Conservation (phyloP, 2,797 vertebrate species). For the Phoxinus dragarum region DNA sequence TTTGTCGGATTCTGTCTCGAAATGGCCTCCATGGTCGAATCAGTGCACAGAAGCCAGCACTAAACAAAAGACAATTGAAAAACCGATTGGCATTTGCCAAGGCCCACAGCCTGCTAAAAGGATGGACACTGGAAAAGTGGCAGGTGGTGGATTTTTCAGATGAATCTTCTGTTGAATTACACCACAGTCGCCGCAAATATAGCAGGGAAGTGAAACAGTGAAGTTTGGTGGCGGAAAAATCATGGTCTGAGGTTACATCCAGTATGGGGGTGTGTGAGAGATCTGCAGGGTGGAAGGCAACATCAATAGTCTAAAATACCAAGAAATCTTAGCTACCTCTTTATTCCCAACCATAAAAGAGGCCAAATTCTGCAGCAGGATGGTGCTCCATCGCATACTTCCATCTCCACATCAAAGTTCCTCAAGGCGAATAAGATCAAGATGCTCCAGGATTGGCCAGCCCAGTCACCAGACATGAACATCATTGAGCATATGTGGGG, state of each 20-base stretch:
- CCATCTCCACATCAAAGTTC: constrained; percentile 48
- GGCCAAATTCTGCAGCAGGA: constrained; percentile 46
- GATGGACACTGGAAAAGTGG: constrained; percentile 4
- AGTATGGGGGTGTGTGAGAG: not conserved
- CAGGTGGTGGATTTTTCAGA: constrained; percentile 4
- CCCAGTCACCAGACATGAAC: not conserved
- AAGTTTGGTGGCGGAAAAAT: constrained; percentile 1
- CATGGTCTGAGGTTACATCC: not conserved
- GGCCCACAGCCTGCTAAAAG: constrained; percentile 2
- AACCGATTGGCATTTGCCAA: not conserved
- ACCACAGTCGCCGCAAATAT: not conserved
- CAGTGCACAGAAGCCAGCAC: constrained; percentile 8
- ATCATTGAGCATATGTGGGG: not conserved
- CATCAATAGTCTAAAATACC: not conserved
- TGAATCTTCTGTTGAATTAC: not conserved
- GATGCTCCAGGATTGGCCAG: constrained; percentile 28
- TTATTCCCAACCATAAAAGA: constrained; percentile 29
- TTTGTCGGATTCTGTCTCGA: not conserved
- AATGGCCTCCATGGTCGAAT: constrained; percentile 5
- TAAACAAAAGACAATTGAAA: constrained; percentile 13
- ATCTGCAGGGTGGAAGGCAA: constrained; percentile 7
- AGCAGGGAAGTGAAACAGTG: not conserved
- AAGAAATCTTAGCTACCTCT: constrained; percentile 1
- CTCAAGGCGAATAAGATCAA: constrained; percentile 48
- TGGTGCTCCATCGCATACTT: constrained; percentile 40